Evolutionary conservation across 2,888 invertebrate genomes (phyloP).

Genomic region (Cetonia aurata): DNA sequence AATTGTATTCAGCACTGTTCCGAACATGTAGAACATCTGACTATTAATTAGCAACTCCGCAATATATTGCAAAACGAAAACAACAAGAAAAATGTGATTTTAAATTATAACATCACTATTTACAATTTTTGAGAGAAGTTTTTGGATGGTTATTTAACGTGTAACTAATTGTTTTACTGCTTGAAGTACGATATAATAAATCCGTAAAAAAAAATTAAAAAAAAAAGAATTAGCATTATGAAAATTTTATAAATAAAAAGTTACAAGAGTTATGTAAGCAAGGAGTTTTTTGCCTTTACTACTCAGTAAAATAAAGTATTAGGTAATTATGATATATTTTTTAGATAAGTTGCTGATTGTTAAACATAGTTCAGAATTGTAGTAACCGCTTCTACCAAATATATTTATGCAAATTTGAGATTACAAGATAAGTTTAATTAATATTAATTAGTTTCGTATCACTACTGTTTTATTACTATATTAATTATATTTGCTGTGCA

Average conservation of each 20-base stretch:
- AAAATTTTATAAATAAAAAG: constrained; percentile 1
- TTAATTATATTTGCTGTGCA: too few relatives aligned
- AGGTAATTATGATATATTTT: constrained; percentile 29
- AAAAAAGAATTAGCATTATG: background rate
- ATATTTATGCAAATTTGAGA: background rate
- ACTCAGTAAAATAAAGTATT: constrained; percentile 26
- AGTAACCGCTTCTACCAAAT: constrained; percentile 5
- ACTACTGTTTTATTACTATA: too few relatives aligned
- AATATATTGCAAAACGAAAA: constrained; percentile 2
- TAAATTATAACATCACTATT: constrained; percentile 12
- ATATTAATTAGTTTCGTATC: too few relatives aligned
- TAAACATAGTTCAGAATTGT: constrained; percentile 30
- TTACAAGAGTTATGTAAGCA: background rate
- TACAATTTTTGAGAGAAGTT: constrained; percentile 6
- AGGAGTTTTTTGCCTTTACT: background rate
- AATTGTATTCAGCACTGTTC: background rate
- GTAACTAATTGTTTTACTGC: constrained; percentile 22
- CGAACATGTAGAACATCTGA: background rate
- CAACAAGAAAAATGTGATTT: constrained; percentile 4
- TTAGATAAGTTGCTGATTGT: constrained; percentile 16
- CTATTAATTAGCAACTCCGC: background rate
- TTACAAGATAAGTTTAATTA: too few relatives aligned
- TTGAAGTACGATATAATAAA: background rate
- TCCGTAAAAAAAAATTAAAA: constrained; percentile 1
- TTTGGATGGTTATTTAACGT: constrained; percentile 29